Evolutionary conservation across 1,140 invertebrate species (phyloP).

Genomic region (Leptopilina boulardi): DNA sequence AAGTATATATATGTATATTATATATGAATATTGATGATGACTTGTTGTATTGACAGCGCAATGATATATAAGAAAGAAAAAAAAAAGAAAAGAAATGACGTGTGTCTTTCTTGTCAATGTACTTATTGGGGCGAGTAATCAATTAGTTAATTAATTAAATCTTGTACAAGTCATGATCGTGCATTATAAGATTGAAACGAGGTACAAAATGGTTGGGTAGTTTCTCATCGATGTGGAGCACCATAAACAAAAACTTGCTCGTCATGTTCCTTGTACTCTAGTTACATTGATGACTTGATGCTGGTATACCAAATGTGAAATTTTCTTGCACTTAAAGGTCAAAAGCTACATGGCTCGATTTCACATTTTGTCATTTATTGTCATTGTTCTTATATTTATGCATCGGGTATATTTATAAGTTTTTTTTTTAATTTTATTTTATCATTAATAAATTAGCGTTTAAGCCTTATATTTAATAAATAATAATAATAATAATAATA

Average conservation of each 20-base stretch:
- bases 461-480: too few species aligned
- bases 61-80: background rate
- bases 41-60: background rate
- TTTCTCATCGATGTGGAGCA: slow-evolving; percentile 55
- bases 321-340: slow-evolving; percentile 45
- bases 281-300: slow-evolving; percentile 49
- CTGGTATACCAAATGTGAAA: slow-evolving; percentile 39
- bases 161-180: background rate
- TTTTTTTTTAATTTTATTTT: too few species aligned
- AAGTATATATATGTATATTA: too few species aligned
- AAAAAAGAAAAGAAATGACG: background rate
- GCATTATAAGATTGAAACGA: slow-evolving; percentile 22
- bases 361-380: background rate
- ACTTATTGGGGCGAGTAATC: background rate
- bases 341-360: slow-evolving; percentile 43
- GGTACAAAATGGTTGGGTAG: slow-evolving; percentile 51
- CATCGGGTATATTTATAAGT: too few species aligned
- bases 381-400: background rate
- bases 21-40: background rate
- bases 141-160: slow-evolving; percentile 25
- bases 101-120: background rate
- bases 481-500: too few species aligned
- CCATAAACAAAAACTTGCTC: slow-evolving; percentile 53
- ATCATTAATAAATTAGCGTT: too few species aligned
- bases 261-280: slow-evolving; percentile 55